Percentiles rank a stretch among this genome's conserved stretches.
Conservation (phyloP, 1,140 invertebrate genomes). For the Drosophila tropicalis region DNA sequence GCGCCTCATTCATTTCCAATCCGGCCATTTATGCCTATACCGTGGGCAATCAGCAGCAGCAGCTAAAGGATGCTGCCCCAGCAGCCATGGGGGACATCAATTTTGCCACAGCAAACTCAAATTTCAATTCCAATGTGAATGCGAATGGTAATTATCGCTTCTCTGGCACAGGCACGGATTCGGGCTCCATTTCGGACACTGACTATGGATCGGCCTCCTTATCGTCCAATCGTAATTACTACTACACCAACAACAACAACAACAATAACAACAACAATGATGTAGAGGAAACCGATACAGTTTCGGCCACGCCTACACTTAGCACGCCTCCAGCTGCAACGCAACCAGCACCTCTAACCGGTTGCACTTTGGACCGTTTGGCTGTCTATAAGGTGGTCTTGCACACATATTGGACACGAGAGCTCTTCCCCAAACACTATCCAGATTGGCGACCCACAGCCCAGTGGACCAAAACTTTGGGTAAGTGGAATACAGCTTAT, state of each 20-base stretch:
- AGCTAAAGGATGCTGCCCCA: slow-evolving; percentile 4
- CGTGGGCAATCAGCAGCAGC: slow-evolving; percentile 56
- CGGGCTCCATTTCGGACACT: not conserved
- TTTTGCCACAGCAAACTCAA: slow-evolving; percentile 52
- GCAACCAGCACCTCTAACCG: slow-evolving; percentile 69
- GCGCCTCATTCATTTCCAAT: slow-evolving; percentile 75
- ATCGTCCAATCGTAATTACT: slow-evolving; percentile 66
- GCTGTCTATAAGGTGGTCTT: slow-evolving; percentile 93
- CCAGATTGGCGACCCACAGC: slow-evolving; percentile 95
- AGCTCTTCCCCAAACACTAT: slow-evolving; percentile 95
- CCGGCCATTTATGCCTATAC: slow-evolving; percentile 71
- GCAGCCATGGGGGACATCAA: slow-evolving; percentile 50
- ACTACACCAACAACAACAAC: slow-evolving; percentile 61
- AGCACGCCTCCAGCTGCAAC: slow-evolving; percentile 53
- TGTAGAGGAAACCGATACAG: slow-evolving; percentile 29
- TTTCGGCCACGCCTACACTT: slow-evolving; percentile 31
- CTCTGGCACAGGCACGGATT: not conserved
- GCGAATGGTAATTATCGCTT: slow-evolving; percentile 46
- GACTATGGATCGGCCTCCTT: slow-evolving; percentile 14
- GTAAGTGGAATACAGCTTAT: slow-evolving; percentile 85
- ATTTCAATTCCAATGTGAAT: slow-evolving; percentile 55
- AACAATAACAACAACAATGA: slow-evolving; percentile 66
- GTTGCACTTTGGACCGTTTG: slow-evolving; percentile 87
- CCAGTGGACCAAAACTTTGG: slow-evolving; percentile 95
- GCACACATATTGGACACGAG: slow-evolving; percentile 94